These are phyloP conservation scores for Siderastrea radians DNA, from an alignment of 92 coral and sea anemone species.

Conservation along the genomic window DNA sequence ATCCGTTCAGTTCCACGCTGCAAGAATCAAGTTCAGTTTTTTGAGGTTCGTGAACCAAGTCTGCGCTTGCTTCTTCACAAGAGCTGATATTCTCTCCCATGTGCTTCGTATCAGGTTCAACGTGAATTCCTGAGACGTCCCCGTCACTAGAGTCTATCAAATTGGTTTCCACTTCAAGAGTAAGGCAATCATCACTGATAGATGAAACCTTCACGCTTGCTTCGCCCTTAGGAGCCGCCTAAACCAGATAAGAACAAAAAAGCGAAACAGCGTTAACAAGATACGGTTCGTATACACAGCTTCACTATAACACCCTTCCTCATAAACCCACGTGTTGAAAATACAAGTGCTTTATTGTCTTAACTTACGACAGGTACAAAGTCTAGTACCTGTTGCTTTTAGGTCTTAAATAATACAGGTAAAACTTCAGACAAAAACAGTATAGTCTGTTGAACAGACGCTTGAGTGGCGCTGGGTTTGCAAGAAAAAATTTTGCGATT, in stretches of 20 bases:
- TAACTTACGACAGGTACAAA: not conserved
- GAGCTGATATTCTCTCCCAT: slow-evolving; percentile 38
- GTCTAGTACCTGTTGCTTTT: not conserved
- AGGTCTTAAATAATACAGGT: not conserved
- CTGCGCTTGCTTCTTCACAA: slow-evolving; percentile 17
- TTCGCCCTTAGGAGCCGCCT: slow-evolving; percentile 37
- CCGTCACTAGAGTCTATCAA: slow-evolving; percentile 8
- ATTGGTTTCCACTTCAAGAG: slow-evolving; percentile 63
- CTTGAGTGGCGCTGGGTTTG: not conserved
- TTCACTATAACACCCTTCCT: not conserved
- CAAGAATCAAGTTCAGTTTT: not conserved
- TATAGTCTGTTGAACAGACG: not conserved
- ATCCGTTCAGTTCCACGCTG: not conserved
- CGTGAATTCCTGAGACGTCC: not conserved
- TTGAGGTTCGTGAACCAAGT: slow-evolving; percentile 3
- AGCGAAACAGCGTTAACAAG: slow-evolving; percentile 6
- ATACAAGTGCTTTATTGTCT: slow-evolving; percentile 14
- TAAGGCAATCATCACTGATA: slow-evolving; percentile 71
- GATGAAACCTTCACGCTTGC: slow-evolving; percentile 74
- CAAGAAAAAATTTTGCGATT: too few relatives aligned
- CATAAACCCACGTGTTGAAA: slow-evolving; percentile 17
- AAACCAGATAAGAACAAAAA: slow-evolving; percentile 7
- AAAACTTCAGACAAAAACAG: not conserved
- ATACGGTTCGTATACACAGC: not conserved
- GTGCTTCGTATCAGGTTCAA: not conserved